phyloP scores from a whole-genome alignment of 2,888 invertebrate genomes.

The Poecilobothrus nobilitatus region DNA sequence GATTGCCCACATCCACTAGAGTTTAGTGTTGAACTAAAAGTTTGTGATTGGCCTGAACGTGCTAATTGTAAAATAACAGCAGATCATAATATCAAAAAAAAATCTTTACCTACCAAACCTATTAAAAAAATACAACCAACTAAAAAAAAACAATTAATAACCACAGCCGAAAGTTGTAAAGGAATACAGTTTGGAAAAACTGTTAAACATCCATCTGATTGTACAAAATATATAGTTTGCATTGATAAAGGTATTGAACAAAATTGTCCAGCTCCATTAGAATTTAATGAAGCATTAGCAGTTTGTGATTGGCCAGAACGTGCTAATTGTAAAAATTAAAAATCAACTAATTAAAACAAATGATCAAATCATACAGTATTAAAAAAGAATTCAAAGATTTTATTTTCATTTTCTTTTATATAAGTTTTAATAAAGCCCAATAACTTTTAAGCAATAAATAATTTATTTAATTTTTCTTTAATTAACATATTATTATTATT shows the following conservation, averaged over 20 bases:
- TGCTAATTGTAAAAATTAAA: constrained; percentile 13
- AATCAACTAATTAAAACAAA: too few species aligned
- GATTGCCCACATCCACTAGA: background rate
- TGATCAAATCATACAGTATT: too few species aligned
- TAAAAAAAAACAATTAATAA: too few species aligned
- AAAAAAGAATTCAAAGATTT: too few species aligned
- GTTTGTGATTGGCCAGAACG: constrained; percentile 20
- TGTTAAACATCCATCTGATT: constrained; percentile 30
- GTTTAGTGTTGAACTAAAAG: background rate
- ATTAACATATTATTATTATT: too few species aligned
- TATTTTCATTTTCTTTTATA: too few species aligned
- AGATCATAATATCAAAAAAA: too few species aligned
- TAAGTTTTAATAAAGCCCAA: too few species aligned
- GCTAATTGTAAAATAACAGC: background rate
- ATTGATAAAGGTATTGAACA: constrained; percentile 27
- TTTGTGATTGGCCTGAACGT: background rate
- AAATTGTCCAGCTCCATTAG: constrained; percentile 23
- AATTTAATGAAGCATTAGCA: constrained; percentile 13
- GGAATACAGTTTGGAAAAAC: background rate
- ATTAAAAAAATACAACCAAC: too few species aligned
- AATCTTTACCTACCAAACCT: too few species aligned
- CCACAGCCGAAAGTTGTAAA: background rate
- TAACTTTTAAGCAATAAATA: too few species aligned
- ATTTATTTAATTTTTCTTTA: too few species aligned
- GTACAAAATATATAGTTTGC: constrained; percentile 31